Conservation (phyloP, 2,888 invertebrate species). For the Barypeithes pellucidus region DNA sequence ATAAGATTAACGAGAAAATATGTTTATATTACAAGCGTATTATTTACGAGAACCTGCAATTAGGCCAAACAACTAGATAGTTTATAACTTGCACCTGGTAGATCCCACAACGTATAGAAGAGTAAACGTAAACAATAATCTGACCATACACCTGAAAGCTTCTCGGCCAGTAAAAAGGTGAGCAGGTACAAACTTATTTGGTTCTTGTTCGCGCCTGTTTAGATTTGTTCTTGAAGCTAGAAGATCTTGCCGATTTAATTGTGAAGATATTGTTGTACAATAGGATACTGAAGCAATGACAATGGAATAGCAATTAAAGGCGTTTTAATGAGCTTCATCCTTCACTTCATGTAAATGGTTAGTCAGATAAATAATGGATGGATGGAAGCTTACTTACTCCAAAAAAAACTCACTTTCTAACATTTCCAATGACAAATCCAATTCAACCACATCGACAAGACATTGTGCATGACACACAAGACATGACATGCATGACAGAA, state of each 20-base stretch:
- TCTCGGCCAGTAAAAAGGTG: not conserved
- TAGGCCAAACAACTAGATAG: not conserved
- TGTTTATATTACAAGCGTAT: not conserved
- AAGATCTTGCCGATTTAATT: constrained; percentile 5
- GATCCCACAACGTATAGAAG: not conserved
- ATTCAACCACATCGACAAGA: too few relatives aligned
- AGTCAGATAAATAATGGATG: too few relatives aligned
- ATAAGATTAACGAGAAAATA: too few relatives aligned
- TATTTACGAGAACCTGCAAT: not conserved
- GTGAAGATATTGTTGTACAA: not conserved
- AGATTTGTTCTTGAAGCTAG: constrained; percentile 10
- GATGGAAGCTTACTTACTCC: too few relatives aligned
- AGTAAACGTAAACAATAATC: too few relatives aligned
- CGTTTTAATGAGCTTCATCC: too few relatives aligned
- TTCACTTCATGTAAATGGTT: too few relatives aligned
- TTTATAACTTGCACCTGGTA: constrained; percentile 26
- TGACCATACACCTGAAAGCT: constrained; percentile 4
- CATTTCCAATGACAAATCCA: too few relatives aligned
- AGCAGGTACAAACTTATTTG: constrained; percentile 28
- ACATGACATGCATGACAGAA: too few relatives aligned
- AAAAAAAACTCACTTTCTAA: too few relatives aligned
- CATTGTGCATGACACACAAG: too few relatives aligned
- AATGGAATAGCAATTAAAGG: not conserved
- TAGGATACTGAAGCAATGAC: not conserved
- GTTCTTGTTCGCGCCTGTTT: constrained; percentile 26